A percentile compares a stretch with the other conserved stretches of the same genome.
Conservation (phyloP, 2,888 invertebrate genomes). For the Aricia artaxerxes region DNA sequence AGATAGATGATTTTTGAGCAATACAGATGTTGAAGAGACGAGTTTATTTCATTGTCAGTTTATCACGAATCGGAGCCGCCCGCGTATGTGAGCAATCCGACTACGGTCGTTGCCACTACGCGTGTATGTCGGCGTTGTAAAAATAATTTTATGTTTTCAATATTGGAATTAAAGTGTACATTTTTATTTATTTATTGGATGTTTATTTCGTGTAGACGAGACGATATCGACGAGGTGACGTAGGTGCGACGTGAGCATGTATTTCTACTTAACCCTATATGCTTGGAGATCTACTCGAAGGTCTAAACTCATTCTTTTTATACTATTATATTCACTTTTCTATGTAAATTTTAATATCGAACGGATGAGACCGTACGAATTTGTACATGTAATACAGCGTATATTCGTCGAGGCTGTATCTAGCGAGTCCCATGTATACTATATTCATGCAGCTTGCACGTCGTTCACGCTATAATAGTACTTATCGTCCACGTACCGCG, state of each 20-base stretch:
- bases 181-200: conserved; percentile 30
- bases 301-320: conserved; percentile 30
- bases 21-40: conserved; percentile 28
- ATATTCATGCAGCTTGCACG: conserved; percentile 41
- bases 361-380: conserved; percentile 20
- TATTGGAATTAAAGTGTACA: conserved; percentile 24
- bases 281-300: conserved; percentile 16
- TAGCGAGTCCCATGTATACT: conserved; percentile 35
- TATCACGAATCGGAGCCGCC: conserved; percentile 2
- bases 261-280: conserved; percentile 30
- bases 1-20: conserved; percentile 31
- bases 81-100: neutral
- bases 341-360: conserved; percentile 27
- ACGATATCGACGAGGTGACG: conserved; percentile 7
- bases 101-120: neutral
- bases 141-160: conserved; percentile 27
- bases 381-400: conserved; percentile 19
- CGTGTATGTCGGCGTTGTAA: conserved; percentile 5
- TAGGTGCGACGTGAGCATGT: conserved; percentile 12
- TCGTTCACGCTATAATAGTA: conserved; percentile 41
- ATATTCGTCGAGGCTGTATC: conserved; percentile 28
- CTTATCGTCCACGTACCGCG: conserved; percentile 41
- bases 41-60: conserved; percentile 22
- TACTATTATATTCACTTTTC: conserved; percentile 31
- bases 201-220: conserved; percentile 22